phyloP scores from a whole-genome alignment of 1,140 invertebrate genomes.

The Macrosteles quadrilineatus region DNA sequence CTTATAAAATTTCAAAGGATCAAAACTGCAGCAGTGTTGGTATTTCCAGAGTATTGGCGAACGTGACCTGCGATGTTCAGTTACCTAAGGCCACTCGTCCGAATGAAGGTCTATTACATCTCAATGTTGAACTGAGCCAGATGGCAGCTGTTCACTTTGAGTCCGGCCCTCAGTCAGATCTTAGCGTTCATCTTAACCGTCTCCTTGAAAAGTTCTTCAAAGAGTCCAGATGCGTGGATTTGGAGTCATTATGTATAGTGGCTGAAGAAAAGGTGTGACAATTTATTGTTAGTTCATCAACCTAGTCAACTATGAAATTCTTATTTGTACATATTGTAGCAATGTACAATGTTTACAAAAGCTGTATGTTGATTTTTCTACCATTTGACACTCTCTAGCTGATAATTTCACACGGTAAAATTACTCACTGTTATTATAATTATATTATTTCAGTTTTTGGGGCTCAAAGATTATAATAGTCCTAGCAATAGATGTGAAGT shows the following conservation, averaged over 20 bases:
- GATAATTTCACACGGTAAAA: too few relatives aligned
- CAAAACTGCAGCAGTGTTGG: too few relatives aligned
- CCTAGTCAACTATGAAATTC: slow-evolving; percentile 34
- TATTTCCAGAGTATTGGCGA: slow-evolving; percentile 74
- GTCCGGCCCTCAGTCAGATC: slow-evolving; percentile 66
- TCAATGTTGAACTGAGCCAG: slow-evolving; percentile 85
- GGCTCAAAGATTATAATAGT: too few relatives aligned
- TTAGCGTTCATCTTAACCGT: slow-evolving; percentile 76
- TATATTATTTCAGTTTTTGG: too few relatives aligned
- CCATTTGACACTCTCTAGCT: too few relatives aligned
- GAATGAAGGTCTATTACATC: slow-evolving; percentile 83
- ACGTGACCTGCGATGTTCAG: slow-evolving; percentile 85
- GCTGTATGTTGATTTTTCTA: background rate
- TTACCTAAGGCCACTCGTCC: slow-evolving; percentile 79
- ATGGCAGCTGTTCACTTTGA: slow-evolving; percentile 83
- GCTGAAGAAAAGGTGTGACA: slow-evolving; percentile 88
- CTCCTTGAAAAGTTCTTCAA: slow-evolving; percentile 88
- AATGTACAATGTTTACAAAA: background rate
- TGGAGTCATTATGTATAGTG: slow-evolving; percentile 91
- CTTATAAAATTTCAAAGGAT: too few relatives aligned
- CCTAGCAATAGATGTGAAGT: too few relatives aligned
- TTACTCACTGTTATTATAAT: too few relatives aligned
- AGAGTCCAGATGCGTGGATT: slow-evolving; percentile 84
- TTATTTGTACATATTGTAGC: slow-evolving; percentile 26
- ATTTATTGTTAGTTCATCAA: slow-evolving; percentile 45